Percentiles rank a stretch among this genome's conserved stretches.
Conservation (phyloP, 2,113 vertebrate genomes). For the Daphoenositta chrysoptera region DNA sequence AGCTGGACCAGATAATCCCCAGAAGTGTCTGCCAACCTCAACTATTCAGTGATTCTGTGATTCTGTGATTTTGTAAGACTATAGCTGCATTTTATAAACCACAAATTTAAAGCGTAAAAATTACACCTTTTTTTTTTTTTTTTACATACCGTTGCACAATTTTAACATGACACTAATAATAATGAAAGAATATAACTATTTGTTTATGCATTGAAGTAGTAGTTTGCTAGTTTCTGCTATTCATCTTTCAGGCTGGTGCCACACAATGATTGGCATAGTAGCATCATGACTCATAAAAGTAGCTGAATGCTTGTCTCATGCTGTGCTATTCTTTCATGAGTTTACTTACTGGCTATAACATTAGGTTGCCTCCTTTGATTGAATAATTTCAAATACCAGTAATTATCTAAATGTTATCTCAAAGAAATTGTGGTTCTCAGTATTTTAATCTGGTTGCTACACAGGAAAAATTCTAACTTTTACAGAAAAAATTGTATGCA, state of each 20-base stretch:
- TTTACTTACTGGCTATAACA: neutral
- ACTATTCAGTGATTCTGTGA: neutral
- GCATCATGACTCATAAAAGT: neutral
- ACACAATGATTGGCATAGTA: neutral
- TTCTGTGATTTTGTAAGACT: neutral
- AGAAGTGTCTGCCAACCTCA: neutral
- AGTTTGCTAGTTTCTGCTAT: neutral
- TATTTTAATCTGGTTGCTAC: neutral
- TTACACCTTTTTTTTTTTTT: neutral
- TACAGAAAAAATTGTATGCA: neutral
- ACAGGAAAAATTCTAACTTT: neutral
- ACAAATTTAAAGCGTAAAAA: neutral
- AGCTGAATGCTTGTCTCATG: neutral
- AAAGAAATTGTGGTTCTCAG: neutral
- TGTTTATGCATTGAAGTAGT: neutral
- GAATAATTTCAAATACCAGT: neutral
- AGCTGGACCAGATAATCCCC: neutral
- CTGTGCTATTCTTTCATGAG: neutral
- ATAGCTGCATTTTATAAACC: neutral
- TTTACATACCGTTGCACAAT: neutral
- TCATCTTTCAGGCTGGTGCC: neutral
- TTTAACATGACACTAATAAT: neutral
- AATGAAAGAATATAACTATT: neutral
- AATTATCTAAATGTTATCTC: neutral
- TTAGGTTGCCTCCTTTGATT: neutral